Evolutionary conservation across 1,140 invertebrate genomes (phyloP), one percentile per base, ranked within the genome.

Genomic region (Maconellicoccus hirsutus): DNA sequence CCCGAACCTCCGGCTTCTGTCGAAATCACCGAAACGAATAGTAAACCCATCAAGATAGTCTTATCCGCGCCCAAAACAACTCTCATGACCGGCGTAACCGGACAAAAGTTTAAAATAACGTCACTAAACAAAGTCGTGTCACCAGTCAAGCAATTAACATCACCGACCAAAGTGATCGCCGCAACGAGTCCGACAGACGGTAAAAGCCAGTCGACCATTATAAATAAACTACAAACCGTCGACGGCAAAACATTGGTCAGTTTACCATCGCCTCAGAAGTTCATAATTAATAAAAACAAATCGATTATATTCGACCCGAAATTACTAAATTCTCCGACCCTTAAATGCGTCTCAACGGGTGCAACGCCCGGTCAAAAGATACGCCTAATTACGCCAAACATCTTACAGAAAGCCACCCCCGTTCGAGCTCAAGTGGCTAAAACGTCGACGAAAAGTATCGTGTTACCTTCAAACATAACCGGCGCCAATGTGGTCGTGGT

Each of bases 341-440:
- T 38, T 14, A 61, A 16, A 16, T 10, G 7, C 59, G 59, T 7
- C 59, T 19, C 21, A 4, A 61, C 14, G 19, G 59, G 7, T 61
- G 19, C n/a, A 19, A 66, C 61, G 6, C 2, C 61, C 21, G 61
- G 42, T 16, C 42, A 52, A 52, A 52, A 52, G n/a, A 19, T 66
- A 12, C 19, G 61, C 6, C n/a, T 52, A 6, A 8, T 16, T 2
- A 16, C 6, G 42, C 66, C 75, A 19, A 75, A 76, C 63, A 72
- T 76, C 21, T 29, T 59, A 2, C 74, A 75, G 22, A 63, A 71
- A 12, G 71, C 71, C 70, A 59, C 52, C 19, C 1, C 71, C n/a
- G 14, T 59, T 12, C 25, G 42, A 8, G 12, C 42, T 52, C 42
- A 52, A 19, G 42, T 52, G 42, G 14, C 72, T 22, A 72, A 71